Base-by-base conservation (phyloP, 2,113 vertebrate species). In the Hemichromis elongatus region DNA sequence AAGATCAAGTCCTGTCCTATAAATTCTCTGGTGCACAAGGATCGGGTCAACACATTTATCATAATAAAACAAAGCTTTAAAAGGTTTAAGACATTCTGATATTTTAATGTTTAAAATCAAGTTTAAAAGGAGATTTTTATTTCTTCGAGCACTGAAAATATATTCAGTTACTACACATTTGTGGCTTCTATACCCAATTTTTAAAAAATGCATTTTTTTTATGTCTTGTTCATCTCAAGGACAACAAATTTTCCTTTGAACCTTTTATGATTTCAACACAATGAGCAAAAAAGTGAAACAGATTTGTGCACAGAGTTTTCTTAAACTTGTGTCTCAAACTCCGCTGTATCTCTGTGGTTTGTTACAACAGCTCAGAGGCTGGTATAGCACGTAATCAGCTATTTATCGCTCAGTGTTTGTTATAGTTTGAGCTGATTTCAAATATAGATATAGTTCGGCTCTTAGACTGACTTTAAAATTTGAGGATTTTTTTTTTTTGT, bases 371-470 rank as follows among this genome's bases (percentile, higher is more conserved):
- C 70, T 75, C 18, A 75, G 4, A 53, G n/a, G 35, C 42, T 47
- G 13, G 40, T 9, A 14, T 6, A 14, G 37, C 73, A 50, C 59
- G 77, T 77, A 70, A 90, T 88, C 77, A 61, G 35, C 80, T 66
- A n/a, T 24, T 66, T 83, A 80, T 77, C 28, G 14, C 61, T 59
- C 19, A 9, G 2, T 13, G 45, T 47, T 79, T 42, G 9, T 53
- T 59, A 63, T 63, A 70, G 33, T 79, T 33, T 14, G 50, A 86
- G 78, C 59, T 55, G 45, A 90, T 86, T 85, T 88, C 14, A 73
- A 77, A 68, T 80, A 28, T 35, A 56, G 45, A 81, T 47, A 56
- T 55, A 73, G 55, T 78, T 73, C 56, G 70, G 28, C 28, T 86
- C 68, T 83, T 16, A 52, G 53, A 83, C 54, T 14, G 54, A 14